Evolutionary conservation across 2,888 invertebrate genomes (phyloP).

Genomic region (Folsomia manolachei): DNA sequence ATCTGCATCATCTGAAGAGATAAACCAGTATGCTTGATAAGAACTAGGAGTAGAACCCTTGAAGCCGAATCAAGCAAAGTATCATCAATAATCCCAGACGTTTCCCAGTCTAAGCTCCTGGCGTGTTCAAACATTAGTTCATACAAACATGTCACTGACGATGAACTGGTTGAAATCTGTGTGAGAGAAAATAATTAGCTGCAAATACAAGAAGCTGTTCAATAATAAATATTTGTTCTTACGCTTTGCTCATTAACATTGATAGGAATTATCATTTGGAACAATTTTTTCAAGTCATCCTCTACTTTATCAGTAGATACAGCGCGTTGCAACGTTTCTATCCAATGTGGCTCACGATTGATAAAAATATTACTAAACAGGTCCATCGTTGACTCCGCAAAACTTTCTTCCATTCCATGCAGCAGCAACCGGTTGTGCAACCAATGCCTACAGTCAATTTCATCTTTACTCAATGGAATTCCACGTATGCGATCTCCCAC

Average conservation of each 20-base stretch:
- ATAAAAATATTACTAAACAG: conserved; percentile 35
- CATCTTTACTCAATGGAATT: conserved; percentile 55
- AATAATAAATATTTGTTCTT: conserved; percentile 10
- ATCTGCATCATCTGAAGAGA: conserved; percentile 54
- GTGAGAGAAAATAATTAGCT: no score
- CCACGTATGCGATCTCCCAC: conserved; percentile 62
- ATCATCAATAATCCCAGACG: conserved; percentile 57
- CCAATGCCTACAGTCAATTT: conserved; percentile 57
- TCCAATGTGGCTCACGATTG: conserved; percentile 37
- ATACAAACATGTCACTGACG: conserved; percentile 52
- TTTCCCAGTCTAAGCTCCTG: conserved; percentile 58
- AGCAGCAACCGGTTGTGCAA: conserved; percentile 56
- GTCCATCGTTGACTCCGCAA: conserved; percentile 17
- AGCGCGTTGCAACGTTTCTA: conserved; percentile 32
- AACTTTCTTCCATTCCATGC: conserved; percentile 52
- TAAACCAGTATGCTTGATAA: conserved; percentile 60
- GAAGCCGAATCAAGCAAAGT: conserved; percentile 57
- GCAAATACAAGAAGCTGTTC: not conserved
- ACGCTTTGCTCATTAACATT: conserved; percentile 18
- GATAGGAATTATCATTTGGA: conserved; percentile 44
- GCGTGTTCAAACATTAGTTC: conserved; percentile 55
- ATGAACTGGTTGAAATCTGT: no score
- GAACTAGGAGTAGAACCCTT: conserved; percentile 57
- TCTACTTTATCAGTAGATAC: conserved; percentile 22
- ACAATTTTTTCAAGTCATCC: conserved; percentile 31